Conservation (phyloP, 2,797 vertebrate species). For the Labeo calbasu region DNA sequence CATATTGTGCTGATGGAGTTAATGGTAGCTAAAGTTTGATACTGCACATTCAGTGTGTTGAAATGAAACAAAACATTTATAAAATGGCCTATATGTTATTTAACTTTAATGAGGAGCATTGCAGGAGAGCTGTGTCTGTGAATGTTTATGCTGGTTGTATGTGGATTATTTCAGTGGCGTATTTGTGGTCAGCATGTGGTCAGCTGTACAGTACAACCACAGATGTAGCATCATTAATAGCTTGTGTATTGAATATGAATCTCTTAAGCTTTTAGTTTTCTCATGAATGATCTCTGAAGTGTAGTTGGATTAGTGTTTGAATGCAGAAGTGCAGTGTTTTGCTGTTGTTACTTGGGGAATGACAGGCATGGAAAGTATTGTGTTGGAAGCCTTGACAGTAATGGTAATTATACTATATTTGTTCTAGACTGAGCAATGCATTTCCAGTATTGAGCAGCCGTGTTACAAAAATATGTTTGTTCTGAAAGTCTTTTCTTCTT, state of each 20-base stretch:
- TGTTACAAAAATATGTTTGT: slow-evolving; percentile 50
- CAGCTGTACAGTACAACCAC: background rate
- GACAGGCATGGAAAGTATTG: slow-evolving; percentile 69
- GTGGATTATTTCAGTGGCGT: background rate
- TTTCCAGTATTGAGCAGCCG: slow-evolving; percentile 47
- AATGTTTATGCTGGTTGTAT: background rate
- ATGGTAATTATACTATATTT: slow-evolving; percentile 66
- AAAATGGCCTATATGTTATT: background rate
- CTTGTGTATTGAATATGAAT: background rate
- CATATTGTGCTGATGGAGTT: background rate
- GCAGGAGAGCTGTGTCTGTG: background rate
- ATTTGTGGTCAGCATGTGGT: background rate
- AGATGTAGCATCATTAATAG: background rate
- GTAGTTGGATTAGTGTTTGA: slow-evolving; percentile 65
- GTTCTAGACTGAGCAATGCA: slow-evolving; percentile 65
- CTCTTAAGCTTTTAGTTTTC: background rate
- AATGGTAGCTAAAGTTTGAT: background rate
- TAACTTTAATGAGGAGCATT: background rate
- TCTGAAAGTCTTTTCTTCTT: slow-evolving; percentile 60
- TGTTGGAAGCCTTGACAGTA: slow-evolving; percentile 72
- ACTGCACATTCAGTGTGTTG: background rate
- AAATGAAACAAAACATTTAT: background rate
- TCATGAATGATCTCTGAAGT: background rate
- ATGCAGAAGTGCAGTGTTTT: slow-evolving; percentile 62
- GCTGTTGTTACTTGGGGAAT: slow-evolving; percentile 76